These are phyloP conservation scores for Mellivora capensis DNA, from an alignment of 2,113 vertebrate genomes.

Conservation along the genomic window DNA sequence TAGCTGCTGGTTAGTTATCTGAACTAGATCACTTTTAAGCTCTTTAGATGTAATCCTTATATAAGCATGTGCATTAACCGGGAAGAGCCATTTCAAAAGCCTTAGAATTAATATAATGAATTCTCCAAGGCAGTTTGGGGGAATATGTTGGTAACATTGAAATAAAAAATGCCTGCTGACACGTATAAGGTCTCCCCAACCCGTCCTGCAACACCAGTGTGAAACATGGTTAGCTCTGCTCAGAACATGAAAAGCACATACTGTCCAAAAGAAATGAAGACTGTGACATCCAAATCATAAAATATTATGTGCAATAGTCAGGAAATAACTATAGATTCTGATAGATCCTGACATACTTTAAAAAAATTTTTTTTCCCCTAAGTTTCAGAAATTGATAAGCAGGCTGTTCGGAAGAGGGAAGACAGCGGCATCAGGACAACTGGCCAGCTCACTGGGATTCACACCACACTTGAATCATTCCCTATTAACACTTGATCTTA, in stretches of 20 bases:
- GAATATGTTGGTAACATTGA: neutral
- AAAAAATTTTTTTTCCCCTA: neutral
- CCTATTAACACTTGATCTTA: slow-evolving; percentile 61
- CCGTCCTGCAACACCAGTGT: neutral
- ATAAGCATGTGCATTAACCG: neutral
- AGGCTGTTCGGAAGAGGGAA: slow-evolving; percentile 69
- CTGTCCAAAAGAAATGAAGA: neutral
- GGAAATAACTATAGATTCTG: slow-evolving; percentile 43
- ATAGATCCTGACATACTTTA: slow-evolving; percentile 23
- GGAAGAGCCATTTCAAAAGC: slow-evolving; percentile 12
- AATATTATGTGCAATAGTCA: neutral
- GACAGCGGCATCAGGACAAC: slow-evolving; percentile 80
- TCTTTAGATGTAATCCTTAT: slow-evolving; percentile 41
- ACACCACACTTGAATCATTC: slow-evolving; percentile 60
- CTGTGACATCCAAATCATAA: slow-evolving; percentile 44
- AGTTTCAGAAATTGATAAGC: slow-evolving; percentile 61
- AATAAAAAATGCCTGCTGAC: neutral
- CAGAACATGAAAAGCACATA: slow-evolving; percentile 11
- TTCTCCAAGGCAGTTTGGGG: neutral
- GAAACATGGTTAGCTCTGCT: neutral
- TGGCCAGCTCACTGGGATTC: slow-evolving; percentile 61
- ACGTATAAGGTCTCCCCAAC: neutral
- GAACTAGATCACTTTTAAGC: slow-evolving; percentile 40
- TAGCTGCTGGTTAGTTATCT: slow-evolving; percentile 32
- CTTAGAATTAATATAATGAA: neutral